These are phyloP conservation scores for Clamator glandarius DNA, from an alignment of 2,797 vertebrate genomes.

Conservation along the genomic window DNA sequence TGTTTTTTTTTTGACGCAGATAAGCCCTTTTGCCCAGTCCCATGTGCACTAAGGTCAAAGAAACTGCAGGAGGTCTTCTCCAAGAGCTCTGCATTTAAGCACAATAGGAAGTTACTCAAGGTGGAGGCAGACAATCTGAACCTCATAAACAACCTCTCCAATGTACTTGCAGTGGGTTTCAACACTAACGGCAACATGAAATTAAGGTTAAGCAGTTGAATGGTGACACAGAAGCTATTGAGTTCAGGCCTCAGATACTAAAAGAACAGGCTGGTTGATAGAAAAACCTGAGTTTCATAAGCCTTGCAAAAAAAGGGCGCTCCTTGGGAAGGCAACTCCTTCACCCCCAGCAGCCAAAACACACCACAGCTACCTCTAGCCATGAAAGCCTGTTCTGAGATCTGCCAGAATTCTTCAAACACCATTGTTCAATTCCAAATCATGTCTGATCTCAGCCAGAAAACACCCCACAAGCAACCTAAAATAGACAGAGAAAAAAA, in stretches of 20 bases:
- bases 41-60: accelerated
- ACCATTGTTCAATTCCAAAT: neutral
- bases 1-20: neutral
- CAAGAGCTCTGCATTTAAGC: neutral
- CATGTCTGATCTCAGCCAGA: neutral
- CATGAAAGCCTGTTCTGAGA: neutral
- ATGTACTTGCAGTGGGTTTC: neutral
- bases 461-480: neutral
- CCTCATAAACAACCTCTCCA: neutral
- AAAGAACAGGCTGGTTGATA: neutral
- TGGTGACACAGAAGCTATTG: neutral
- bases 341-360: neutral
- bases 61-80: neutral
- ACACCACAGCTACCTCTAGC: neutral
- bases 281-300: neutral
- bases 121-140: neutral
- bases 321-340: neutral
- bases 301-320: neutral
- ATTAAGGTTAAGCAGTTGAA: neutral
- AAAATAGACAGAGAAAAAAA: neutral
- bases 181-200: neutral
- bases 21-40: neutral
- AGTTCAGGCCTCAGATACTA: neutral
- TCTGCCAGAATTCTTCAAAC: neutral
- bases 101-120: neutral